phyloP scores from a whole-genome alignment of 2,888 invertebrate species.

The Zhuqinia jingwanae region DNA sequence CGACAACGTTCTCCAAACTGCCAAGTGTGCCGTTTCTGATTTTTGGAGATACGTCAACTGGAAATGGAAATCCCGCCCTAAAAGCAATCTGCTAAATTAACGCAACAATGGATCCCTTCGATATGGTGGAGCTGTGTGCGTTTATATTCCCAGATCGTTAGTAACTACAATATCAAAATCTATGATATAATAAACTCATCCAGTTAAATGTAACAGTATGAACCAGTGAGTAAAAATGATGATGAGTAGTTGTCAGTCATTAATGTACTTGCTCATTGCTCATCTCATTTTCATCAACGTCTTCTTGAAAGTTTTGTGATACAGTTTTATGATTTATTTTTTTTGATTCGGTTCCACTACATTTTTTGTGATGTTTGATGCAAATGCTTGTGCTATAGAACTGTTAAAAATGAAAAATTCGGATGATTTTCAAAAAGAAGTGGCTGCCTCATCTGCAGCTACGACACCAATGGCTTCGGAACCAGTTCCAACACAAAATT shows the following conservation, averaged over 20 bases:
- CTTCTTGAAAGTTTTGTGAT: conserved; percentile 23
- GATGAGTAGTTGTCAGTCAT: not conserved
- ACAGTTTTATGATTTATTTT: conserved; percentile 1
- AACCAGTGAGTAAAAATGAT: not conserved
- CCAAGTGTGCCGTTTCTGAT: too few relatives aligned
- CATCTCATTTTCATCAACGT: not conserved
- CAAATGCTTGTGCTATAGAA: conserved; percentile 58
- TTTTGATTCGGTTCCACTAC: not conserved
- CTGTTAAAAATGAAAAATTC: conserved; percentile 59
- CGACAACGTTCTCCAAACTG: too few relatives aligned
- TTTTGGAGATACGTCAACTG: too few relatives aligned
- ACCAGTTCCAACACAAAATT: not conserved
- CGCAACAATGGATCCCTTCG: conserved; percentile 25
- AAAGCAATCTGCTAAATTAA: too few relatives aligned
- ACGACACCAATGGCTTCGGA: not conserved
- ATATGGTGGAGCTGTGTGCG: conserved; percentile 2
- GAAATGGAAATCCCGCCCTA: too few relatives aligned
- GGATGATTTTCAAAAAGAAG: conserved; percentile 47
- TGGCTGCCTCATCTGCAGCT: conserved; percentile 28
- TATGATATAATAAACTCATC: conserved; percentile 3
- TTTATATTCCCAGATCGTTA: conserved; percentile 52
- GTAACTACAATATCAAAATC: not conserved
- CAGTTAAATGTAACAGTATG: not conserved
- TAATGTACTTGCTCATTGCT: not conserved
- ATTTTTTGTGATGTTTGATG: conserved; percentile 56